Evolutionary conservation across 2,113 vertebrate genomes (phyloP), one percentile per base, ranked within the genome.

Genomic region (Bucco capensis): DNA sequence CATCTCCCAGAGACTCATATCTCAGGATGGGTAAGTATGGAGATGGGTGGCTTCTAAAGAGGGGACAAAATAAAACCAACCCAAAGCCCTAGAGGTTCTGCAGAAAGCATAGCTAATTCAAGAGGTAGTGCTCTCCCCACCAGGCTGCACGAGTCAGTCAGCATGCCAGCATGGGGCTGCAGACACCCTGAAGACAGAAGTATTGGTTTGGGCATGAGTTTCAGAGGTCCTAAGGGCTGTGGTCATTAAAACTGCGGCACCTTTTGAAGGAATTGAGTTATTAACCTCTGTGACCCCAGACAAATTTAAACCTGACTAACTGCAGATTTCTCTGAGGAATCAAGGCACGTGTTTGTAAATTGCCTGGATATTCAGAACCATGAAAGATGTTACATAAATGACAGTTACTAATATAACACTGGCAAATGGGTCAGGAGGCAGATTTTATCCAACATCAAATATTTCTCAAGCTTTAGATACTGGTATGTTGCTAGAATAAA

Each of bases 261-360:
- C 88, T 95, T 94, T 56, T 91, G 91, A 91, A 96, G 89, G 79
- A 89, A 94, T 67, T 0, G 38, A 94, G 90, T 88, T 71, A 95
- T 96, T 96, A 94, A 94, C 89, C 91, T 89, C 51, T 0, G 0
- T 83, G 91, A 92, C 91, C 91, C 67, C 72, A 44, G 62, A 47
- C 90, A 96, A 92, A 96, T 95, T 87, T 85, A 89, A 93, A 85
- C 74, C 86, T 21, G 4, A 54, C 83, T 87, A 76, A 92, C 86
- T 76, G 67, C 86, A 91, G 86, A 91, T 88, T 83, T 6, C 95
- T 94, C 88, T 37, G 35, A 94, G 89, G 84, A 95, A 84, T 94
- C 74, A 22, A 61, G 84, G 81, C 83, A 92, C 60, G 10, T 95
- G 93, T 90, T 96, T 85, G 86, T 93, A 95, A 96, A 95, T 90